Conservation (phyloP, 2,888 invertebrate species). For the Acrobasis consociella region DNA sequence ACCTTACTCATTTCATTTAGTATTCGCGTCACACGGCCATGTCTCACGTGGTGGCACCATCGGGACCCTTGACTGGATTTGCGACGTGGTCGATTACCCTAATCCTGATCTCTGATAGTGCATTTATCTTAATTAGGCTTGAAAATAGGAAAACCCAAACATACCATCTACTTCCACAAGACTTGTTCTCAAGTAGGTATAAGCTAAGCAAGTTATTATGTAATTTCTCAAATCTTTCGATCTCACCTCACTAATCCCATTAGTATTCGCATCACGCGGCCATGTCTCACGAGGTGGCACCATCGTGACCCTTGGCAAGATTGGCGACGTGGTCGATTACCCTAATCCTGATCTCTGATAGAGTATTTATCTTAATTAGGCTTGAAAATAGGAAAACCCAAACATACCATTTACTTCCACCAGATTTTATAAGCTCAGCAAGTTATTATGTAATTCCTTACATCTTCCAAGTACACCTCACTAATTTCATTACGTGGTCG, state of each 20-base stretch:
- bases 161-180: no score
- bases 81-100: slow-evolving; percentile 19
- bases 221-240: slow-evolving; percentile 6
- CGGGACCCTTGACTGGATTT: slow-evolving; percentile 9
- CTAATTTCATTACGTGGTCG: slow-evolving; percentile 15
- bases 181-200: background rate
- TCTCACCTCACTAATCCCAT: slow-evolving; percentile 5
- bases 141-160: no score
- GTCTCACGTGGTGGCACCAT: slow-evolving; percentile 6
- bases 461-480: background rate
- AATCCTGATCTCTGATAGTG: slow-evolving; percentile 18
- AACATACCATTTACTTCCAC: no score
- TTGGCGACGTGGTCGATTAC: slow-evolving; percentile 18
- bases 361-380: background rate
- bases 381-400: no score
- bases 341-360: slow-evolving; percentile 17
- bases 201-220: background rate
- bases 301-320: slow-evolving; percentile 5
- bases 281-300: slow-evolving; percentile 9
- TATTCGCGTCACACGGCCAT: slow-evolving; percentile 1
- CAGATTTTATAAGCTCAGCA: background rate
- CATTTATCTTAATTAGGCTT: no score
- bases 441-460: slow-evolving; percentile 2
- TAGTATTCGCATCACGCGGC: background rate
- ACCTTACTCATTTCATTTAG: slow-evolving; percentile 8